phyloP scores from a whole-genome alignment of 2,797 vertebrate species.

The Rousettus madagascariensis region DNA sequence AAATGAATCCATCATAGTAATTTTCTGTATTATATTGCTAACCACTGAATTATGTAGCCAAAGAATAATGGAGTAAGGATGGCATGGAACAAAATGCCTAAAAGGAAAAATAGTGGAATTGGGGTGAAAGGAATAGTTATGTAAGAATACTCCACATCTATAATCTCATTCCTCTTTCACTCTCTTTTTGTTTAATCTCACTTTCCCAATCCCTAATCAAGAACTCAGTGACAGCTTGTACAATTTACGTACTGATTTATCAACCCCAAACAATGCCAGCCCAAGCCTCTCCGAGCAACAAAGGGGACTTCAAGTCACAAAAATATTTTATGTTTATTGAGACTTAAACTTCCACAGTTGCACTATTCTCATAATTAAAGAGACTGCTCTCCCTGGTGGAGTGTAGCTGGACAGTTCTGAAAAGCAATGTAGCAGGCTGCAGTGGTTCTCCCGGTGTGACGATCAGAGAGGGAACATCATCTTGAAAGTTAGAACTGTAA shows the following conservation, averaged over 20 bases:
- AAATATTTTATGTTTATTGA: not conserved
- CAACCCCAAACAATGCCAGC: not conserved
- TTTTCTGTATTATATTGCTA: slow-evolving; percentile 28
- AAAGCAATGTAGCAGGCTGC: accelerated
- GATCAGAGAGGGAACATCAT: not conserved
- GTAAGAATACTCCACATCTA: not conserved
- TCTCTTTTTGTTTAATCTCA: not conserved
- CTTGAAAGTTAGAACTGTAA: not conserved
- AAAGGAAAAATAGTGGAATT: not conserved
- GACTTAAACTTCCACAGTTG: not conserved
- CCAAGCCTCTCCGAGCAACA: not conserved
- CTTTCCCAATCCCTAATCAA: not conserved
- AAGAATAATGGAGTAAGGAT: not conserved
- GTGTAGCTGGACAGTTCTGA: not conserved
- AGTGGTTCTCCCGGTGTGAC: not conserved
- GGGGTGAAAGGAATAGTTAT: not conserved
- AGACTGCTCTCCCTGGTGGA: not conserved
- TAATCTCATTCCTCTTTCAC: not conserved
- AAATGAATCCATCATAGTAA: not conserved
- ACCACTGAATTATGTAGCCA: not conserved
- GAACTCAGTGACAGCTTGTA: not conserved
- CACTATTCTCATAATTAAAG: not conserved
- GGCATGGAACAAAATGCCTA: not conserved
- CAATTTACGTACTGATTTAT: not conserved
- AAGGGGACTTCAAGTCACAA: not conserved